These are phyloP conservation scores for Scophthalmus maximus DNA, from an alignment of 2,113 vertebrate genomes.

Conservation along the genomic window DNA sequence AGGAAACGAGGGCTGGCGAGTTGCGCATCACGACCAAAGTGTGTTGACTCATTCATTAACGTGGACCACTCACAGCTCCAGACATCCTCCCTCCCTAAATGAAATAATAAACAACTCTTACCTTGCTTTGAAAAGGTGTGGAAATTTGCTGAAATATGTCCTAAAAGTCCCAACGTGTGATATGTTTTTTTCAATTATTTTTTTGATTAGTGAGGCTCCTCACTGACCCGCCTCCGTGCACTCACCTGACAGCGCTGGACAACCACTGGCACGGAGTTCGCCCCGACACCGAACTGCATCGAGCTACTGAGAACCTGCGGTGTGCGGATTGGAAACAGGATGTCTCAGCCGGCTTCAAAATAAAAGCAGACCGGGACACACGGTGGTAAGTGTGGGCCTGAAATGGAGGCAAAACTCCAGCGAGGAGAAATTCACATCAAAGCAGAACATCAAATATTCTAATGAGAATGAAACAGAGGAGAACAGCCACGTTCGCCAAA, in stretches of 20 bases:
- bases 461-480: too few relatives aligned
- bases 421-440: too few relatives aligned
- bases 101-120: constrained; percentile 14
- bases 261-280: constrained; percentile 1
- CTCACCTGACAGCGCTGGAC: constrained; percentile 48
- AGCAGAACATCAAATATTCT: too few relatives aligned
- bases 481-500: too few relatives aligned
- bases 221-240: background rate
- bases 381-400: background rate
- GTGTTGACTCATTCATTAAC: constrained; percentile 18
- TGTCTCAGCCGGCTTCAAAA: constrained; percentile 31
- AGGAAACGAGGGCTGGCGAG: background rate
- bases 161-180: background rate
- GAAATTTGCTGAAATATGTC: background rate
- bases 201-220: too few relatives aligned
- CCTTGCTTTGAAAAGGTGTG: constrained; percentile 10
- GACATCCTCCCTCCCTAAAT: background rate
- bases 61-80: background rate
- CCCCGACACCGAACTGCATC: background rate
- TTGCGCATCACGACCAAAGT: background rate
- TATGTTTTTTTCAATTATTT: background rate
- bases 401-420: too few relatives aligned
- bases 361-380: constrained; percentile 18
- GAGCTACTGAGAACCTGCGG: rapidly evolving
- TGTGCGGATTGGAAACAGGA: background rate